Evolutionary conservation across 2,113 vertebrate species (phyloP), one percentile per base, ranked within the genome.

Genomic region (Cinclus mexicanus): DNA sequence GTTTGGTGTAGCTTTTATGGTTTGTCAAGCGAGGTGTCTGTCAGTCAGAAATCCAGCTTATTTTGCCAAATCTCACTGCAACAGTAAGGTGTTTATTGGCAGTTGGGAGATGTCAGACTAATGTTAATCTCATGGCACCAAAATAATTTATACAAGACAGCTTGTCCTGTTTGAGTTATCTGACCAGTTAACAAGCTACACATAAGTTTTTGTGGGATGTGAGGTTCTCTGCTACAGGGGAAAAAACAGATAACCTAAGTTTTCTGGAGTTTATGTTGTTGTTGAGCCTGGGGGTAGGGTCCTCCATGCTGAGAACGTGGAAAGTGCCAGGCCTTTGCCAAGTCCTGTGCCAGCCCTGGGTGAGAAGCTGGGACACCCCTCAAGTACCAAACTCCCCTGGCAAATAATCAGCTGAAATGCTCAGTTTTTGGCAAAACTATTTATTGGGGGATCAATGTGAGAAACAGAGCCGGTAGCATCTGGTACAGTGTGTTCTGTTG

Each of bases 311-410:
- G 39, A 1, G 2, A 6, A 26, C 14, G 22, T 69, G 16, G 24
- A n/a, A 47, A 56, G 42, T 70, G n/a, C 35, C 3, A 2, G 23
- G 24, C 64, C 41, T 87, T 41, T 79, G n/a, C 56, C 33, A 61
- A 63, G 41, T 41, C 16, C 57, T 42, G 49, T 80, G 20, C 57
- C 6, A 3, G 31, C 22, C 68, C 11, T 1, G 0, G 12, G 5
- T 35, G 20, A 81, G 50, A 89, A 65, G 31, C 18, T 72, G 44
- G 33, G 42, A 47, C 16, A 33, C 19, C 7, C 19, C 55, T 53
- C 46, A 60, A 33, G 31, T 63, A 33, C 52, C 33, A 67, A 59
- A 46, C 23, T 57, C 11, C 37, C 10, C 33, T 11, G 19, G 15
- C 52, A 67, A 75, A 75, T 39, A 75, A 60, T 47, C 21, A 47